These are phyloP conservation scores for Chirona hameri DNA, from an alignment of 2,888 invertebrate species.

Conservation along the genomic window DNA sequence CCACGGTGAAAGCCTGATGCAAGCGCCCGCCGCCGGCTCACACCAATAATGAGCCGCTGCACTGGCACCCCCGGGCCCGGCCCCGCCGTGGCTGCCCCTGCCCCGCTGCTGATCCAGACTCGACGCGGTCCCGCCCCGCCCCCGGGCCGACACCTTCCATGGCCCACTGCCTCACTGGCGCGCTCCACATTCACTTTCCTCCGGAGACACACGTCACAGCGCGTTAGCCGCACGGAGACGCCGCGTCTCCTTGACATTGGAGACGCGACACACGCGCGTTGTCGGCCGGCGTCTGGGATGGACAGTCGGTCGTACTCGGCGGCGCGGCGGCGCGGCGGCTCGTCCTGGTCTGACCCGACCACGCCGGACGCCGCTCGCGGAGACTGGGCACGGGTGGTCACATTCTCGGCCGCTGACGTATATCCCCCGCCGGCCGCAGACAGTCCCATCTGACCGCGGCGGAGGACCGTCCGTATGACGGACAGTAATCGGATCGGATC, in stretches of 20 bases:
- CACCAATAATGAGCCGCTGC: neutral
- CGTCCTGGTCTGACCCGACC: too few relatives aligned
- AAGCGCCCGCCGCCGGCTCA: neutral
- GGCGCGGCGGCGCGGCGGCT: neutral
- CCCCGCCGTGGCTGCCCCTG: too few relatives aligned
- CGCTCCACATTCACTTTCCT: neutral
- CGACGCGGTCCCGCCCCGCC: neutral
- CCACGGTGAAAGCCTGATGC: constrained; percentile 23
- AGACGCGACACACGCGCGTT: neutral
- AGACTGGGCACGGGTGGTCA: neutral
- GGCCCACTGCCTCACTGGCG: neutral
- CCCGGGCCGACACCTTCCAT: neutral
- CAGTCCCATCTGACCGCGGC: too few relatives aligned
- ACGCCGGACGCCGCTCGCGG: too few relatives aligned
- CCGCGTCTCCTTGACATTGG: neutral
- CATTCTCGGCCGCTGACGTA: neutral
- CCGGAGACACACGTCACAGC: neutral
- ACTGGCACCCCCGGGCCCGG: too few relatives aligned
- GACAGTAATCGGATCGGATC: too few relatives aligned
- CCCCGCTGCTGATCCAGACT: neutral
- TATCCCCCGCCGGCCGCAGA: too few relatives aligned
- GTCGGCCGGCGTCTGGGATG: neutral
- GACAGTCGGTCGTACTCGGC: neutral
- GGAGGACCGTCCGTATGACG: neutral
- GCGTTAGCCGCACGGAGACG: neutral